phyloP scores from a whole-genome alignment of 2,113 vertebrate species.

The Mastomys natalensis region DNA sequence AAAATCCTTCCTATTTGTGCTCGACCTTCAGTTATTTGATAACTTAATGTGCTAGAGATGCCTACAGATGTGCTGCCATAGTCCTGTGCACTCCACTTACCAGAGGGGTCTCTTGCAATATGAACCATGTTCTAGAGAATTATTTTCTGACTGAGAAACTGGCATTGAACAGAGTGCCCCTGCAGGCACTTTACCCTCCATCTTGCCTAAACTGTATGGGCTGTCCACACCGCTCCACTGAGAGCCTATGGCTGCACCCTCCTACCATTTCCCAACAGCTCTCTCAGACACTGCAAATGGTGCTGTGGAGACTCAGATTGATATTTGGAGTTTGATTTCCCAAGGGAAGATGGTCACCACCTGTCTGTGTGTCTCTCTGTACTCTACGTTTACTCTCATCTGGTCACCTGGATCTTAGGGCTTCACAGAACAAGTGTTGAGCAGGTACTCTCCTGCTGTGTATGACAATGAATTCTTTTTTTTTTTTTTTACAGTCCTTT shows the following conservation, averaged over 20 bases:
- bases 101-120: rapidly evolving
- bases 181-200: rapidly evolving
- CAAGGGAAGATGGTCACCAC: background rate
- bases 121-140: rapidly evolving
- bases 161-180: rapidly evolving
- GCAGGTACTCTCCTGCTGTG: background rate
- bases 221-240: background rate
- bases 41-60: background rate
- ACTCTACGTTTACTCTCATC: background rate
- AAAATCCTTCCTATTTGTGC: background rate
- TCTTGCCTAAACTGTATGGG: background rate
- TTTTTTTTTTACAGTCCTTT: too few relatives aligned
- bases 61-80: rapidly evolving
- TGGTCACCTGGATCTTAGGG: background rate
- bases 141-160: background rate
- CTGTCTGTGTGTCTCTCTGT: background rate
- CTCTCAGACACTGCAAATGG: background rate
- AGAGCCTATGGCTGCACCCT: background rate
- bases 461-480: background rate
- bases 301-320: background rate
- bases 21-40: background rate
- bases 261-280: background rate
- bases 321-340: background rate
- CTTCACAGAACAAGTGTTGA: background rate
- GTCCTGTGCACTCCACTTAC: rapidly evolving